Conservation (phyloP, 2,888 invertebrate species). For the Microplitis manilae region DNA sequence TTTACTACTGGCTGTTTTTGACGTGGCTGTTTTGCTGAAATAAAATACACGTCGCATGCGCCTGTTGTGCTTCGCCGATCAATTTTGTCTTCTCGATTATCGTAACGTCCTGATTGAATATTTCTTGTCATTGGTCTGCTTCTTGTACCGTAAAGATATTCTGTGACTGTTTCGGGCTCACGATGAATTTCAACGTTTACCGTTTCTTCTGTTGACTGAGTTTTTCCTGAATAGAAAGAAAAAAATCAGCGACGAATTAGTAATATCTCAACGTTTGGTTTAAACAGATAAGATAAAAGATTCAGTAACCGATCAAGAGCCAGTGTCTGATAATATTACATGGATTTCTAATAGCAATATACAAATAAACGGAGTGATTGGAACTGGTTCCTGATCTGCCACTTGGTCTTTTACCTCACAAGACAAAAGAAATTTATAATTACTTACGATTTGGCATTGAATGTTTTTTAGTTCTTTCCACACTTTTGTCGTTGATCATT, state of each 20-base stretch:
- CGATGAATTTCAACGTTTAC: constrained; percentile 73
- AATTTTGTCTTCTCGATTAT: constrained; percentile 60
- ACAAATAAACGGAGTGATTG: no score
- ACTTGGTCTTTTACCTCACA: neutral
- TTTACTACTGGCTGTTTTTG: constrained; percentile 44
- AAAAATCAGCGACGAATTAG: constrained; percentile 5
- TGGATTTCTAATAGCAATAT: no score
- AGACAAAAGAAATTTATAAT: neutral
- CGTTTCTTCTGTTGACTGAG: constrained; percentile 67
- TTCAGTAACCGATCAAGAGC: no score
- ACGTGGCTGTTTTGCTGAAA: constrained; percentile 63
- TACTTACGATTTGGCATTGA: constrained; percentile 64
- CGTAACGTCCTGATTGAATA: constrained; percentile 70
- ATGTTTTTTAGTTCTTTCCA: constrained; percentile 62
- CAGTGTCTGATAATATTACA: no score
- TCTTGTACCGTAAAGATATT: constrained; percentile 74
- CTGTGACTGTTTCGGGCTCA: constrained; percentile 75
- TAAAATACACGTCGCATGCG: constrained; percentile 64
- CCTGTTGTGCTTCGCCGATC: constrained; percentile 55
- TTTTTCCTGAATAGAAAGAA: constrained; percentile 60
- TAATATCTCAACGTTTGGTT: neutral
- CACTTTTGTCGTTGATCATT: constrained; percentile 62
- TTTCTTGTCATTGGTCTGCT: constrained; percentile 74
- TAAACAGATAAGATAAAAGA: no score
- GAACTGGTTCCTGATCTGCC: no score